Percentiles rank a stretch among this genome's conserved stretches.
Conservation (phyloP, 1,140 invertebrate genomes). For the Hycleus phaleratus region DNA sequence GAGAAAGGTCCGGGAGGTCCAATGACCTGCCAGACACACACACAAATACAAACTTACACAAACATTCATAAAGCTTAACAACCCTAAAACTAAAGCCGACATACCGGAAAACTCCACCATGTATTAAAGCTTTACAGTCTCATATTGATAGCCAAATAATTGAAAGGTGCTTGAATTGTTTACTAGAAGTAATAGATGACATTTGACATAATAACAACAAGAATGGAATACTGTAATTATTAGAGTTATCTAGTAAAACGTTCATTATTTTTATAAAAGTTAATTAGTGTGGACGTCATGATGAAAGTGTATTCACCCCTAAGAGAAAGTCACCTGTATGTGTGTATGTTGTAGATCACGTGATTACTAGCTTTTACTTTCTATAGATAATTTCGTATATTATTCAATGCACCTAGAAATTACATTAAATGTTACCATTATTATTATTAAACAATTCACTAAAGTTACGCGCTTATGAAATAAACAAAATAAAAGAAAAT, state of each 20-base stretch:
- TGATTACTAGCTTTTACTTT: not conserved
- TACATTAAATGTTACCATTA: too few species aligned
- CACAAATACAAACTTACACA: not conserved
- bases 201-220: too few species aligned
- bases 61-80: not conserved
- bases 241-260: too few species aligned
- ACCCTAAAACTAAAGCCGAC: slow-evolving; percentile 10
- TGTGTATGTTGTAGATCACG: not conserved
- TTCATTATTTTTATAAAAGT: too few species aligned
- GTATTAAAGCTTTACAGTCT: slow-evolving; percentile 5
- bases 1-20: slow-evolving; percentile 15
- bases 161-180: too few species aligned
- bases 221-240: too few species aligned
- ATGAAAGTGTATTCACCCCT: not conserved
- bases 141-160: too few species aligned
- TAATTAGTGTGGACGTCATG: not conserved
- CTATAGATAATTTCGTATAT: not conserved
- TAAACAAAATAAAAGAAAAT: too few species aligned
- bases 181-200: too few species aligned
- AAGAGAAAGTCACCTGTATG: not conserved
- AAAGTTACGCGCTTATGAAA: too few species aligned
- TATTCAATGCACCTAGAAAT: too few species aligned
- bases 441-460: too few species aligned
- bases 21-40: slow-evolving; percentile 6
- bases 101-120: slow-evolving; percentile 7